Evolutionary conservation across 2,888 invertebrate species (phyloP), one percentile per base, ranked within the genome.

Genomic region (Anagyrus pseudococci): DNA sequence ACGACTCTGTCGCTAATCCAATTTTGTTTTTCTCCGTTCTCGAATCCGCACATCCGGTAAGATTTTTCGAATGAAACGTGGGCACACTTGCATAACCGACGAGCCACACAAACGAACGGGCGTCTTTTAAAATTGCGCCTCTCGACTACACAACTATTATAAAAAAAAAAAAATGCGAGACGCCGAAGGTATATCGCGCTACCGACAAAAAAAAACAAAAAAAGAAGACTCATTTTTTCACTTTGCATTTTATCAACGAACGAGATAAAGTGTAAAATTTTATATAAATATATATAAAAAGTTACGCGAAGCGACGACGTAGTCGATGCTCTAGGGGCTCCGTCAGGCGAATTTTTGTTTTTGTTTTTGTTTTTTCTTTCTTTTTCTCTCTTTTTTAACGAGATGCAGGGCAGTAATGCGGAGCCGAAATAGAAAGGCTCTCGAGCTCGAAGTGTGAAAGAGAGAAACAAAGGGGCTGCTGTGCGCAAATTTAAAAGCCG

Each of bases 71-170:
- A 44, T 29, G 13, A 37, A 4, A 4, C 33, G 15, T 37, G 33
- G 2, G 8, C 8, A 37, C 33, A 37, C 33, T n/a, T 15, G 8
- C 8, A 37, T 37, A 13, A 13, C 8, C 10, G 4, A 37, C 33
- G 33, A 37, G 2, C 2, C 33, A 52, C 17, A 41, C 48, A 19
- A 26, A 48, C 41, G 49, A 60, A 48, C 53, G 49, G 43, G 44
- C 60, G 64, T 58, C 58, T 64, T 58, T 64, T 61, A 57, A 64
- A 64, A 54, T 61, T 61, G 54, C 58, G 57, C 50, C 17, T 20
- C 19, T 26, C 26, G 17, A 26, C 48, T 2, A 26, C 15, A 22
- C 40, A 17, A 40, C n/a, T 29, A 7, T 17, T 10, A 29, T 29
- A 7, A 1, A 17, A 52, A 17, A 41, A n/a, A 49, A 22, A 22